Percentiles rank a stretch among this genome's conserved stretches.
phyloP scores from a whole-genome alignment of 2,797 vertebrate genomes.

The Phoxinus dragarum region DNA sequence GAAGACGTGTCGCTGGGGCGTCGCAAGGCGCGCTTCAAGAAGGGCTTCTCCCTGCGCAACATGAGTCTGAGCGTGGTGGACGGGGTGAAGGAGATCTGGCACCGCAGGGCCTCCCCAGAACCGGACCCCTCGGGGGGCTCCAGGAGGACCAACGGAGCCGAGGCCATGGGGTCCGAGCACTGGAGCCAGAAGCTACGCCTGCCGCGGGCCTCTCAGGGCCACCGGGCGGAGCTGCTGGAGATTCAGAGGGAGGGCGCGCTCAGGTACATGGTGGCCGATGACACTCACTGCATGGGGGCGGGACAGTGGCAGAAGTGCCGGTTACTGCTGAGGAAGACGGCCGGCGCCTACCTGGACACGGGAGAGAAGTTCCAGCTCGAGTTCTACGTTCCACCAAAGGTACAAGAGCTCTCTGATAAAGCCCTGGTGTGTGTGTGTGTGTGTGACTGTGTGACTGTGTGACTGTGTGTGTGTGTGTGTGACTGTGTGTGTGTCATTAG shows the following conservation, averaged over 20 bases:
- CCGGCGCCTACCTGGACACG: slow-evolving; percentile 79
- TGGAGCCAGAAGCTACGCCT: slow-evolving; percentile 89
- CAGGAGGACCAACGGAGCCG: slow-evolving; percentile 77
- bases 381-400: slow-evolving; percentile 97
- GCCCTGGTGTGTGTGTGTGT: neutral
- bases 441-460: too few relatives aligned
- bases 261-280: slow-evolving; percentile 95
- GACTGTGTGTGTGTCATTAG: neutral
- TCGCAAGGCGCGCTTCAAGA: slow-evolving; percentile 89
- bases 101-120: slow-evolving; percentile 89
- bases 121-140: slow-evolving; percentile 68
- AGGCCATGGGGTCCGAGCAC: slow-evolving; percentile 80
- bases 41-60: slow-evolving; percentile 95
- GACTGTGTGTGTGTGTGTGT: neutral
- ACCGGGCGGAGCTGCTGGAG: slow-evolving; percentile 90
- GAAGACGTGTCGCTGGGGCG: slow-evolving; percentile 89
- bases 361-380: slow-evolving; percentile 93
- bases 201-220: slow-evolving; percentile 81
- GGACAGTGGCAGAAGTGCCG: slow-evolving; percentile 97
- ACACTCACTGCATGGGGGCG: slow-evolving; percentile 88
- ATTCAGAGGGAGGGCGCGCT: slow-evolving; percentile 94
- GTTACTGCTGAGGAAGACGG: slow-evolving; percentile 88
- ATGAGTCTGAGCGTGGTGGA: slow-evolving; percentile 98
- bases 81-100: slow-evolving; percentile 96
- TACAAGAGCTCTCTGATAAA: slow-evolving; percentile 66